Percentiles rank a stretch among this genome's conserved stretches.
Conservation (phyloP, 2,113 vertebrate species). For the Scortum barcoo region DNA sequence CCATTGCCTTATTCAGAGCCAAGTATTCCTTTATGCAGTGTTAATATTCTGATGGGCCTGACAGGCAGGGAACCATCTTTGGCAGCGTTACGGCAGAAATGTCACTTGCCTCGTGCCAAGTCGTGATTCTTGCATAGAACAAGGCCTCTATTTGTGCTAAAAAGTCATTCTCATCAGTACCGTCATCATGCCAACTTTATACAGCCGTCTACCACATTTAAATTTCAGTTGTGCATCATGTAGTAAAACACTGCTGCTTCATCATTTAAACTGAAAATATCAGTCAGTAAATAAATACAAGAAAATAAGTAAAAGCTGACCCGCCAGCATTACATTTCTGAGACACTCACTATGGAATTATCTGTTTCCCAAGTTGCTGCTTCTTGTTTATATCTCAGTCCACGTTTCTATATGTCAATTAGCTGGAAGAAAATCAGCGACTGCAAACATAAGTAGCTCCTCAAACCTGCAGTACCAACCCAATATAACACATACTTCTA, state of each 20-base stretch:
- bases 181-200: background rate
- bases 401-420: background rate
- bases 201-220: background rate
- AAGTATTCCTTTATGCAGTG: background rate
- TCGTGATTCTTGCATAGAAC: background rate
- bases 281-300: background rate
- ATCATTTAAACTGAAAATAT: constrained; percentile 7
- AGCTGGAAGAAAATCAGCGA: background rate
- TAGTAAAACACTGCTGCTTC: background rate
- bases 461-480: background rate
- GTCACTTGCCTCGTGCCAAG: background rate
- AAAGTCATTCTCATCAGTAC: background rate
- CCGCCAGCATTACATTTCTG: background rate
- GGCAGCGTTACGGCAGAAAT: background rate
- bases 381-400: background rate
- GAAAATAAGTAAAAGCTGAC: no score
- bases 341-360: background rate
- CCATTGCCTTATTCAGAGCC: background rate
- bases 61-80: background rate
- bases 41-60: background rate
- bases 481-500: no score
- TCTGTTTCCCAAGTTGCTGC: background rate
- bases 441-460: background rate
- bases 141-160: background rate
- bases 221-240: background rate